phyloP scores from a whole-genome alignment of 2,113 vertebrate genomes.

The Callocephalon fimbriatum region DNA sequence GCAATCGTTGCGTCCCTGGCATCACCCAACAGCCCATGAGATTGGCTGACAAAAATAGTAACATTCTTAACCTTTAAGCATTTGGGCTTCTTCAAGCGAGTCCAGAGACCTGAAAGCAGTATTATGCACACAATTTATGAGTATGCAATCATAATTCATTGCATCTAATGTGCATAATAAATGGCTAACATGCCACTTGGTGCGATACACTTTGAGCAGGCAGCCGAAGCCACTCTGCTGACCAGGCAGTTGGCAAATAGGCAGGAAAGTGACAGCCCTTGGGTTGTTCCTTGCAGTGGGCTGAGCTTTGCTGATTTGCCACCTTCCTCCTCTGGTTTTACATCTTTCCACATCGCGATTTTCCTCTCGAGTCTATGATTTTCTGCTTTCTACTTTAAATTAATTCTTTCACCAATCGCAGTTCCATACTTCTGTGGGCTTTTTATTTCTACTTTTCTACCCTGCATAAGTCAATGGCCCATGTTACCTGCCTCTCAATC shows the following conservation, averaged over 20 bases:
- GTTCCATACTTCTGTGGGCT: not conserved
- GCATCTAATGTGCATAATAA: not conserved
- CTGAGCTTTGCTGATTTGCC: not conserved
- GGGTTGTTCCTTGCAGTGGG: rapidly evolving
- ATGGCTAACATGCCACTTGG: not conserved
- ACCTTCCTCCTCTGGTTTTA: not conserved
- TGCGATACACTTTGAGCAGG: not conserved
- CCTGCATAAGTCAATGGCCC: not conserved
- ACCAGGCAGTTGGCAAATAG: not conserved
- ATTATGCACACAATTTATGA: not conserved
- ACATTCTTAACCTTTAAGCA: not conserved
- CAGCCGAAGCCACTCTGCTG: not conserved
- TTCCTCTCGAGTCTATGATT: not conserved
- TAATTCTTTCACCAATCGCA: not conserved
- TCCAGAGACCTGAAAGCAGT: not conserved
- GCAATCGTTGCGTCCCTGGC: not conserved
- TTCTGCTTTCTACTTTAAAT: not conserved
- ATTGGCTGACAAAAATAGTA: not conserved
- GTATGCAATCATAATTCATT: not conserved
- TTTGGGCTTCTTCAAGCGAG: not conserved
- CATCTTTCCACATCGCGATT: rapidly evolving
- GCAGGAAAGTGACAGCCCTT: not conserved
- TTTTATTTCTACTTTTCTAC: not conserved
- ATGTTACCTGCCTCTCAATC: not conserved
- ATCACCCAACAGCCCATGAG: not conserved